Evolutionary conservation across 2,888 invertebrate species (phyloP), one percentile per base, ranked within the genome.

Genomic region (Ichneumoninae sp.): DNA sequence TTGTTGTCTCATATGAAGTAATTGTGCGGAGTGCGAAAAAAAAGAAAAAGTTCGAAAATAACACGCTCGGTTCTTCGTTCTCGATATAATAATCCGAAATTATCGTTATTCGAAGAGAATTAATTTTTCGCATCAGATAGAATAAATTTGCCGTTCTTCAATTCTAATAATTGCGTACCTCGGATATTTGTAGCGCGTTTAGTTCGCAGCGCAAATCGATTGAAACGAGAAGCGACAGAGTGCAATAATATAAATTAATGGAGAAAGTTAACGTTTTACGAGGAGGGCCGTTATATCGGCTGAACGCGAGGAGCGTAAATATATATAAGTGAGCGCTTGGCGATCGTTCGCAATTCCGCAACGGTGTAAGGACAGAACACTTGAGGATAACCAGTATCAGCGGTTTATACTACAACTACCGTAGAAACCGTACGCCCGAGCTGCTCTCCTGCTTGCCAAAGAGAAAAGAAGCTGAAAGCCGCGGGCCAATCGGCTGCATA

Each of bases 161-260:
- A 13, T 5, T 57, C 57, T 57, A 8, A 57, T 57, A 26, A 57
- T 57, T 26, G 57, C 57, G 10, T 22, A 4, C 10, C 5, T 3
- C 63, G 16, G 16, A 63, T 63, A 63, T 63, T 63, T 33, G 30
- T 57, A n/a, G 3, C 13, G 40, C 8, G 22, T 54, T n/a, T 22
- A 54, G 54, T 54, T 22, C 22, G 54, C 10, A 54, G 13, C 8
- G 33, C 13, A 30, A 63, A 63, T 5, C 63, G 33, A 63, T 63
- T 47, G 44, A 63, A 63, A 63, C 16, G 16, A 13, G 63, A 50
- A 47, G 50, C 50, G 66, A 36, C 26, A 68, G 65, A 22, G 26
- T 54, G 85, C 54, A 82, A 85, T 82, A 85, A 82, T 85, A 82
- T 82, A 80, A 85, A 85, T 82, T 85, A 85, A 85, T 85, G 79